phyloP scores from a whole-genome alignment of 2,797 vertebrate species.

The Tamandua tetradactyla region DNA sequence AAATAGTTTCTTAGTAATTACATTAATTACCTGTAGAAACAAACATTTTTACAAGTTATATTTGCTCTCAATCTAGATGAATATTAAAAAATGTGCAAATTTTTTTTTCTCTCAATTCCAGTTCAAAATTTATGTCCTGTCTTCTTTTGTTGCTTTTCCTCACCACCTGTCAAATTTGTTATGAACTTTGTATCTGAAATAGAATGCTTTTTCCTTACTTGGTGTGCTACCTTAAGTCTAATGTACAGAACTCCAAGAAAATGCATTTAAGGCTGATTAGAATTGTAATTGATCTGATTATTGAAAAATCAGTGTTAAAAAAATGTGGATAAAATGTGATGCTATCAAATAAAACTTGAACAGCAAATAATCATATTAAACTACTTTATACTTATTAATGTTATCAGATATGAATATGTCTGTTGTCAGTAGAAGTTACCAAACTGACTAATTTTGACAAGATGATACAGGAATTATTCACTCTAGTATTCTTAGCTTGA shows the following conservation, averaged over 20 bases:
- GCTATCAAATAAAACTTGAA: constrained; percentile 7
- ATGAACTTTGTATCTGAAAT: constrained; percentile 17
- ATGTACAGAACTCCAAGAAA: not conserved
- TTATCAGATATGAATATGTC: not conserved
- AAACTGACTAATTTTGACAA: constrained; percentile 12
- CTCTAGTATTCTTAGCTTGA: constrained; percentile 13
- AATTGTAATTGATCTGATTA: not conserved
- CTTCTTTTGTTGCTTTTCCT: not conserved
- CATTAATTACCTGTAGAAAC: constrained; percentile 40
- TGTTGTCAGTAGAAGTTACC: not conserved
- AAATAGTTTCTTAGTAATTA: constrained; percentile 37
- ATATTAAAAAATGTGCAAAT: constrained; percentile 15
- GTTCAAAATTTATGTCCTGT: not conserved
- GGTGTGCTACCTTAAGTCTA: not conserved
- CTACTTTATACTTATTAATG: not conserved
- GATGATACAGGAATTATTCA: not conserved
- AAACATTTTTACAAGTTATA: not conserved
- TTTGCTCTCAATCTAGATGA: constrained; percentile 48
- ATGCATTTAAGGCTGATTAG: not conserved
- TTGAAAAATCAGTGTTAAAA: not conserved
- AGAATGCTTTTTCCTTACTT: not conserved
- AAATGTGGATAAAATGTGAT: constrained; percentile 13
- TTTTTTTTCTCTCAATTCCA: constrained; percentile 32
- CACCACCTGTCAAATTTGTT: not conserved
- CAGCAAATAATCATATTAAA: not conserved